Base-by-base conservation (phyloP, 1,140 invertebrate species). In the Pseudoatta argentina region DNA sequence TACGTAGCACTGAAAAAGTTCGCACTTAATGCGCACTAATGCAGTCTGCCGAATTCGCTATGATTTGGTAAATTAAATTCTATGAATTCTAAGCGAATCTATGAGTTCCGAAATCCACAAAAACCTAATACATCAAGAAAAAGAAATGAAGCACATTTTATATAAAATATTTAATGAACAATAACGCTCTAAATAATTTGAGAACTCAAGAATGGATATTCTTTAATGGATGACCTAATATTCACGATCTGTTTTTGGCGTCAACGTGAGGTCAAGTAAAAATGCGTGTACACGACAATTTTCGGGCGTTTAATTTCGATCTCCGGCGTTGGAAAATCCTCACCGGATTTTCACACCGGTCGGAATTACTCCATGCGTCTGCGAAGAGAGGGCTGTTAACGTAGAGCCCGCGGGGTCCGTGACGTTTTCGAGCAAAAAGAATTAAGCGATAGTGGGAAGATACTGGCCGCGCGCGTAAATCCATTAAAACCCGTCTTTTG, bases 401-500 rank as follows among this genome's bases (percentile, higher is more conserved):
- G 75, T 18, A 10, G 48, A 1, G 27, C 8, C 18, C 48, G 63
- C 18, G 75, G 18, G 24, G 16, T 24, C 24, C 57, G 44, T 79
- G 76, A 79, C 63, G 63, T 71, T 69, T 69, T 55, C 67, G 67
- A 48, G 67, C 53, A 73, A 72, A 73, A 73, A 73, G 67, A 73
- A 82, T 82, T 72, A 72, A 61, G n/a, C 69, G 67, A 82, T 73
- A 73, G 67, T 21, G 39, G 53, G 39, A 83, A 83, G 69, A 83
- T 83, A 75, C 55, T 73, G 67, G 39, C 55, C 55, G 39, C 67
- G 51, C 78, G 55, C 69, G 55, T 59, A 83, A 75, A 83, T 83
- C 79, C 79, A 83, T 83, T 83, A 83, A 83, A 83, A 73, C 69
- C 69, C 55, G 39, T 75, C 79, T 75, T 83, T 83, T 83, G 79